Evolutionary conservation across 2,797 vertebrate genomes (phyloP), one percentile per base, ranked within the genome.

Genomic region (Pachyuromys duprasi): DNA sequence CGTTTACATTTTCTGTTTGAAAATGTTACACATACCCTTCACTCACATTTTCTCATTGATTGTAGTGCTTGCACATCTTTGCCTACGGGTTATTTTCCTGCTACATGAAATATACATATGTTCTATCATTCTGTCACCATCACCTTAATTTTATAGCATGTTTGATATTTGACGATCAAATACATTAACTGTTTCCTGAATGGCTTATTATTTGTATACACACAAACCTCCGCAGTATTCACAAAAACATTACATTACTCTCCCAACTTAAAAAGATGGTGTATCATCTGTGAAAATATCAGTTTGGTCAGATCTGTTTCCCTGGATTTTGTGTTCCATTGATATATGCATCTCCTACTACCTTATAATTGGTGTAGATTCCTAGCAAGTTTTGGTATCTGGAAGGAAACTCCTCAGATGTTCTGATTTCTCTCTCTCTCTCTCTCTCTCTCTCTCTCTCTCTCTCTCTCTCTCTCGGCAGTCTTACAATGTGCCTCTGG

Each of bases 251-350:
- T 45, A 18, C 79, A 86, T 86, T 75, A 39, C 2, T 36, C 33
- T 8, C 24, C 42, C 60, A 84, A 80, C 55, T 91, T 84, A 26
- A 82, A 91, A 83, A 87, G n/a, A 70, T 96, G 26, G 42, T 62
- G 8, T 31, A 31, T 18, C 8, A 67, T 67, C 63, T 74, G 42
- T 87, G 78, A 72, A 93, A 91, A 79, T 63, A 12, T 91, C 26
- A 53, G 53, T 93, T 90, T 83, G 63, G 12, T 89, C 31, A 65
- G 42, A 88, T 91, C 24, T 65, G 53, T 78, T 63, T 96, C 45
- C 42, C 63, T 81, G 76, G 89, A 76, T 88, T 80, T 72, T 92
- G 28, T 62, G 26, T 69, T 86, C 49, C 39, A 57, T 12, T 86
- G 69, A 91, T 49, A 49, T 4, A 65, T 65, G 15, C 74, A 26